Percentiles rank a stretch among this genome's conserved stretches.
phyloP scores from a whole-genome alignment of 2,113 vertebrate species.

The Eudyptes chrysolophus region DNA sequence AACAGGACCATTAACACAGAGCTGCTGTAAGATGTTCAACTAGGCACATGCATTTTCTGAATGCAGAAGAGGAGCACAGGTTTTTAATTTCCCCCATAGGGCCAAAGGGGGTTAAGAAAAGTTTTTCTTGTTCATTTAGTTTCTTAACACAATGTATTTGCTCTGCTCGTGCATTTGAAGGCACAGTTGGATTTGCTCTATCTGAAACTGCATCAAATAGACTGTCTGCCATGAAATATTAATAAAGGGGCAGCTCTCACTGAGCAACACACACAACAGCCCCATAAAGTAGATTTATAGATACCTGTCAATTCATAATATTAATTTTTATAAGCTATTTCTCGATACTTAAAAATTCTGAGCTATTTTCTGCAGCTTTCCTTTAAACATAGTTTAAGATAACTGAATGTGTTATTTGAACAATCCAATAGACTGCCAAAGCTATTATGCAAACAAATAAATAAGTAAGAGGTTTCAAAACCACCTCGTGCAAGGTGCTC shows the following conservation, averaged over 20 bases:
- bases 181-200: not conserved
- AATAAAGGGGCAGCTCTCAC: not conserved
- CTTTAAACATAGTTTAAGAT: not conserved
- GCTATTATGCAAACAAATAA: constrained; percentile 5
- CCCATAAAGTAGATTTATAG: not conserved
- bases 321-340: not conserved
- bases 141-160: not conserved
- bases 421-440: not conserved
- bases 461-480: constrained; percentile 25
- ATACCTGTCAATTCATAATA: not conserved
- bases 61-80: not conserved
- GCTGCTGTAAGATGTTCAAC: not conserved
- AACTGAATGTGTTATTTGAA: not conserved
- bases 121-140: not conserved
- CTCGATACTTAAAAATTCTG: not conserved
- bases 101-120: not conserved
- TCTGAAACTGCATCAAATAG: not conserved
- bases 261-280: not conserved
- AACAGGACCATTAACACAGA: constrained; percentile 13
- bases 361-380: not conserved
- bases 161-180: not conserved
- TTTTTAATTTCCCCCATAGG: not conserved
- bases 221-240: not conserved
- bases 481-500: not conserved
- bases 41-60: not conserved